Base-by-base conservation (phyloP, 2,888 invertebrate species). In the Mayetiola destructor region DNA sequence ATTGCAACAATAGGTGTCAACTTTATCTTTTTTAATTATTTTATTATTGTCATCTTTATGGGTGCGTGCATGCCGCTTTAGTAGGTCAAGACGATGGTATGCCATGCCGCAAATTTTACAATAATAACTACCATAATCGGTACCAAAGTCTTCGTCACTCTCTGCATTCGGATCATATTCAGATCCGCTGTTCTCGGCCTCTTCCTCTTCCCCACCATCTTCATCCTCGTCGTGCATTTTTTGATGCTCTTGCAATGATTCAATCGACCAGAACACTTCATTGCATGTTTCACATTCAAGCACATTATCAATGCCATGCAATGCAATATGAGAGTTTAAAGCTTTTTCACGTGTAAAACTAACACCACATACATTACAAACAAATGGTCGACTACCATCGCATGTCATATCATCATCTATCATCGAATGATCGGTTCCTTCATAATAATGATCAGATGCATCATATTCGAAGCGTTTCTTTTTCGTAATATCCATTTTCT, bases 281-380 rank as follows among this genome's bases (percentile, higher is more conserved):
- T 84, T 84, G 66, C 88, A 89, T 60, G 80, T 79, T 39, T 79
- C 79, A 67, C 89, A 89, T 65, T 88, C 88, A 63, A 84, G 79
- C 0, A 88, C 85, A 16, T 85, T 85, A 64, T 88, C 87, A 16
- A 83, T 85, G 14, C 84, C 85, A 70, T 88, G 88, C 35, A 86
- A 77, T 72, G 80, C 76, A 0, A 84, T 75, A 66, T 89, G 88
- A 0, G 88, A 86, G 57, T 83, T 80, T 23, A 88, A 71, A 0
- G 88, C 88, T 66, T 88, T 89, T 66, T 88, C 87, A 56, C 88
- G 75, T 0, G 88, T 88, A 71, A 88, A 86, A 5, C 84, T 84
- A 57, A 88, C 78, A 0, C 77, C 87, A 65, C 84, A 84, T 61
- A 80, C 79, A 62, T 83, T 83, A 63, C 89, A 89, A 1, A 88